Evolutionary conservation across 2,797 vertebrate genomes (phyloP), one percentile per base, ranked within the genome.

Genomic region (Gambelia wislizenii): DNA sequence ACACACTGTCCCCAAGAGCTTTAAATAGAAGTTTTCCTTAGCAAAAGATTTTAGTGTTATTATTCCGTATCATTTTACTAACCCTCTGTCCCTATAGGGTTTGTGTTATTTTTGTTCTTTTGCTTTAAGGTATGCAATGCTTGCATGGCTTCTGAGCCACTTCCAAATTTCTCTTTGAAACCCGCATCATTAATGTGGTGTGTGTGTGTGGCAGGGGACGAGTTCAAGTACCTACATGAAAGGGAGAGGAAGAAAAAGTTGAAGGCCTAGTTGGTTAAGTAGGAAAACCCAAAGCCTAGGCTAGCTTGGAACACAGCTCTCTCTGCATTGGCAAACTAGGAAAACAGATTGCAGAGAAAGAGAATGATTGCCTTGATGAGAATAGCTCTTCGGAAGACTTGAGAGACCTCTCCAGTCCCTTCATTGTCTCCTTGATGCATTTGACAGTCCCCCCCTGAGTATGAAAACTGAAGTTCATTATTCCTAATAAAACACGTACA

Each of bases 391-490:
- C 2, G 0, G 87, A 95, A 94, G 84, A 67, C 86, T 88, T 92
- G 0, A 88, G 91, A 95, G 92, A 94, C 81, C 77, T 77, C 80
- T 61, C 85, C 89, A 91, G 92, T 94, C 87, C 93, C 86, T 94
- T 93, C 93, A 92, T 94, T 94, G 89, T 92, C 81, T 82, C 47
- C 88, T 49, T 76, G 94, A 95, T 95, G 94, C 87, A 39, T 95
- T 93, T 91, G 95, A 96, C 90, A 90, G 90, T 84, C 75, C 90
- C 95, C 59, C 90, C 91, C 85, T 92, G 94, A 13, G 91, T 92
- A 96, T 67, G 83, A 94, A 97, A 95, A 91, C 84, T 72, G 20
- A 78, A 22, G 95, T 97, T 97, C 96, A 96, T 96, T 95, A 96
- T 88, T 95, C 89, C 92, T 95, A 93, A 96, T 96, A 96, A 97